These are phyloP conservation scores for Rhinichthys osculus DNA, from an alignment of 2,797 vertebrate species.

Conservation along the genomic window DNA sequence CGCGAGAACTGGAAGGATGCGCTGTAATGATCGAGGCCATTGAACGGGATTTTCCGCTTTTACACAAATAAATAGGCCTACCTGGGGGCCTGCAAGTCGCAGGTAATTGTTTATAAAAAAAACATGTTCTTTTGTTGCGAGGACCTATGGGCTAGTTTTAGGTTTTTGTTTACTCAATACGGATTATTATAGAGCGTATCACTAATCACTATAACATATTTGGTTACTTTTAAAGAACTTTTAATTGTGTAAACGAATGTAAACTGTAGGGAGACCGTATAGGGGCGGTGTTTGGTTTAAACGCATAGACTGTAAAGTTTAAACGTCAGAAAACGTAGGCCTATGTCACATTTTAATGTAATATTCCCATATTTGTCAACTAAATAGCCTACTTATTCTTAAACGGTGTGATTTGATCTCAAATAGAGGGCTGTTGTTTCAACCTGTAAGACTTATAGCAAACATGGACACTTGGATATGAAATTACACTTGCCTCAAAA, in stretches of 20 bases:
- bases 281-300: neutral
- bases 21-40: neutral
- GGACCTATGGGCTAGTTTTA: neutral
- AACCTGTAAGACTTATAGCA: neutral
- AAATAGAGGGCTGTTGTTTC: neutral
- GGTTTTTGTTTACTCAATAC: neutral
- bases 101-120: neutral
- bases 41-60: conserved; percentile 13
- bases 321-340: neutral
- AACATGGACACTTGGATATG: neutral
- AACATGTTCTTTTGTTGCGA: neutral
- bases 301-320: too few species aligned
- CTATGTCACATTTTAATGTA: neutral
- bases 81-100: conserved; percentile 4
- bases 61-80: neutral
- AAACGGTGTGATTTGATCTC: neutral
- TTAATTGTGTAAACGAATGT: neutral
- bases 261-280: neutral
- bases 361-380: neutral
- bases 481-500: neutral
- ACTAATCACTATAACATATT: too few species aligned
- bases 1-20: conserved; percentile 47
- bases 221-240: neutral
- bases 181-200: neutral
- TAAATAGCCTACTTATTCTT: neutral